Evolutionary conservation across 2,888 invertebrate species (phyloP).

Genomic region (Lasiommata megera): DNA sequence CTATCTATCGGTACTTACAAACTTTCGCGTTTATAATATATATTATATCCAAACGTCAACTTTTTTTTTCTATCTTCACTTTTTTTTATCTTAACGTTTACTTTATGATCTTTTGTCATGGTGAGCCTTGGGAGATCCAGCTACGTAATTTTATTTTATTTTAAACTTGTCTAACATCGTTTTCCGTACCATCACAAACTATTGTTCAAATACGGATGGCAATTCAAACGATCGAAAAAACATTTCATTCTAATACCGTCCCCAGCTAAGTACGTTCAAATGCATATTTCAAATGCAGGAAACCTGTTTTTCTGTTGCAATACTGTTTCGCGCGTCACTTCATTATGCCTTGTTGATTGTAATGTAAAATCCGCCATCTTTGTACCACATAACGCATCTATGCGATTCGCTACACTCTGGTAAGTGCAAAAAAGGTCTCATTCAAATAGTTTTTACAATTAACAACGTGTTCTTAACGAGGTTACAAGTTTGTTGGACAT

Average conservation of each 20-base stretch:
- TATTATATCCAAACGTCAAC: too few species aligned
- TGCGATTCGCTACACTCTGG: slow-evolving; percentile 51
- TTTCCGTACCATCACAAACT: neutral
- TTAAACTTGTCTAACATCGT: too few species aligned
- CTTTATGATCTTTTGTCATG: too few species aligned
- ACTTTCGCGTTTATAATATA: too few species aligned
- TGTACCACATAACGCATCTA: slow-evolving; percentile 64
- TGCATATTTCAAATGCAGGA: slow-evolving; percentile 56
- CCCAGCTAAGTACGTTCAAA: slow-evolving; percentile 41
- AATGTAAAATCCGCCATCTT: slow-evolving; percentile 71
- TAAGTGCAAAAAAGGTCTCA: slow-evolving; percentile 11
- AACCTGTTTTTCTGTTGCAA: slow-evolving; percentile 69
- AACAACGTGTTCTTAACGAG: neutral
- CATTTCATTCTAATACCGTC: slow-evolving; percentile 28
- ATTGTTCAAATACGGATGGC: neutral
- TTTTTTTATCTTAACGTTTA: too few species aligned
- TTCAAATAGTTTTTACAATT: slow-evolving; percentile 2
- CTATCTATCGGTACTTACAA: too few species aligned
- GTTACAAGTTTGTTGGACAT: neutral
- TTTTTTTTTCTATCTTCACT: too few species aligned
- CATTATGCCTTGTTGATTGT: slow-evolving; percentile 68
- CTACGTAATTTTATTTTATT: too few species aligned
- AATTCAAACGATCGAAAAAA: slow-evolving; percentile 26
- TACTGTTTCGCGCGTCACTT: slow-evolving; percentile 67
- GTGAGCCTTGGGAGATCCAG: too few species aligned